Evolutionary conservation across 2,113 vertebrate species (phyloP), one percentile per base, ranked within the genome.

Genomic region (Platysteira castanea): DNA sequence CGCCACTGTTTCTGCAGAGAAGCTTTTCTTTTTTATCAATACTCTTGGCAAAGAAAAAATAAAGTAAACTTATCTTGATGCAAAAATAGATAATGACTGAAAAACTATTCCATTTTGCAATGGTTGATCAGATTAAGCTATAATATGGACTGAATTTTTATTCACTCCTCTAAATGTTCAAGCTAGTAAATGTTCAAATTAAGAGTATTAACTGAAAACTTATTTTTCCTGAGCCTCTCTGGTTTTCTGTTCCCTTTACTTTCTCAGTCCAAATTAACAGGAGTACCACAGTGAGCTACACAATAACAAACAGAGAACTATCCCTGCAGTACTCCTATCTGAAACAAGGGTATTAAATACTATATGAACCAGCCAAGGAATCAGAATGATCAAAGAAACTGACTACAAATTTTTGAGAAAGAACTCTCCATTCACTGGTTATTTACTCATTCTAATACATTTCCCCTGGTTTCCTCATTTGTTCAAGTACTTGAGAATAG

Each of bases 391-490:
- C 46, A 82, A 59, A 37, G 28, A 37, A 56, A 90, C 14, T 3
- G 23, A 59, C 24, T 4, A 30, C 30, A 60, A 2, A 46, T 60
- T 61, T 85, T 73, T 86, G 47, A 93, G 33, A 75, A 87, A 79
- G 31, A 53, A 18, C 22, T 71, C 28, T 44, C 41, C n/a, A n/a
- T 91, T 94, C 87, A 76, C 42, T 67, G 24, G 19, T 79, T 93
- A 89, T 94, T 97, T 95, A 71, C 49, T 85, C 5, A 31, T 87
- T 91, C 41, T 87, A 75, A 82, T 64, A 85, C n/a, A 54, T 57
- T 52, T 71, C 9, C 22, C 49, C 56, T 60, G 22, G 13, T 95
- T 91, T 91, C 28, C 26, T 76, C 53, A 71, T 83, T 82, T 89
- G 16, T 87, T 85, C 44, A 71, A 79, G 65, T 75, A 30, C 84